phyloP scores from a whole-genome alignment of 2,888 invertebrate genomes.

The Barypeithes pellucidus region DNA sequence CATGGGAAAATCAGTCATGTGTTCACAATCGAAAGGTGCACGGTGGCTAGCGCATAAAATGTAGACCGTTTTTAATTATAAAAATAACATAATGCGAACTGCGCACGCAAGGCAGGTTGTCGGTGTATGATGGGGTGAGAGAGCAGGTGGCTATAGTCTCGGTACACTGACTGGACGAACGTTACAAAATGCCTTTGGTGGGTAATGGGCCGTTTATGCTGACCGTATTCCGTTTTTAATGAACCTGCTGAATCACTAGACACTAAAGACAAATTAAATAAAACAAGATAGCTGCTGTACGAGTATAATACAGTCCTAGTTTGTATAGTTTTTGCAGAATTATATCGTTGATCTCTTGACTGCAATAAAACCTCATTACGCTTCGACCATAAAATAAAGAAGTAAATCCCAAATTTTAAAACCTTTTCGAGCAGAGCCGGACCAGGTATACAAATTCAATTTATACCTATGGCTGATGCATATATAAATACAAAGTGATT shows the following conservation, averaged over 20 bases:
- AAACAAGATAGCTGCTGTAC: no score
- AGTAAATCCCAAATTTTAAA: no score
- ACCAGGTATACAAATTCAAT: no score
- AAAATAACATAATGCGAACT: conserved; percentile 42
- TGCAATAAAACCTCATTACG: no score
- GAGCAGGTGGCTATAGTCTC: conserved; percentile 46
- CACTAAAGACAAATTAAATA: neutral
- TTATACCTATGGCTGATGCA: no score
- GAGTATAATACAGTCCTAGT: no score
- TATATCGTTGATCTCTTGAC: no score
- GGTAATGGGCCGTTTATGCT: conserved; percentile 36
- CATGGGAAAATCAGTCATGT: conserved; percentile 49
- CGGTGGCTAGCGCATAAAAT: conserved; percentile 43
- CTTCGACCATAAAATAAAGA: no score
- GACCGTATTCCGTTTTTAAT: neutral
- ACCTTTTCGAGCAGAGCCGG: no score
- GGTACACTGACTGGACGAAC: conserved; percentile 44
- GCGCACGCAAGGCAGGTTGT: conserved; percentile 49
- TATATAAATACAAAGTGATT: no score
- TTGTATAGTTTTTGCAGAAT: no score
- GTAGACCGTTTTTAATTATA: conserved; percentile 53
- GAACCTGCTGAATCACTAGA: neutral
- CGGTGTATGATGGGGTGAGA: conserved; percentile 18
- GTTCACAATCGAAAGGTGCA: conserved; percentile 32
- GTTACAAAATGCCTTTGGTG: conserved; percentile 42